These are phyloP conservation scores for Vollenhovia emeryi DNA, from an alignment of 1,140 invertebrate species.

Conservation along the genomic window DNA sequence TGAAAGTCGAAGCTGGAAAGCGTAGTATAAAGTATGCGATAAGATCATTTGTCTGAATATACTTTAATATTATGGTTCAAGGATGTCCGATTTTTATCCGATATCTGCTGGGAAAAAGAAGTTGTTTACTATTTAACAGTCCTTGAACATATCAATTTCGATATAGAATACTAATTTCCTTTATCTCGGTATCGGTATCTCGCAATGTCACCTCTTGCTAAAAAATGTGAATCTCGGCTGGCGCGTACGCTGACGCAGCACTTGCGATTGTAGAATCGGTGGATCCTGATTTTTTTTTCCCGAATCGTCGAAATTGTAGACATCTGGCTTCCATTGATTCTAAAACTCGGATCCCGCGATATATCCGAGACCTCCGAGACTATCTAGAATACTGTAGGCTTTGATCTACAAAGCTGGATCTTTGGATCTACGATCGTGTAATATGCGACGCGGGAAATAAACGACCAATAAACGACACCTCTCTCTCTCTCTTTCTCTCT, in stretches of 20 bases:
- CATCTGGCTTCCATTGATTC: neutral
- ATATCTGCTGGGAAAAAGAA: slow-evolving; percentile 26
- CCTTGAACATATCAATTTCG: slow-evolving; percentile 80
- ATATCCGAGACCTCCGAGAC: no score
- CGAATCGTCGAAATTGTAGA: neutral
- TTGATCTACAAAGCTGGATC: slow-evolving; percentile 3
- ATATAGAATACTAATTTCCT: slow-evolving; percentile 82
- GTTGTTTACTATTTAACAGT: slow-evolving; percentile 49
- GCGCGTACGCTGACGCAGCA: neutral
- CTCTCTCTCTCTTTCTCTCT: neutral
- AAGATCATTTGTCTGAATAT: neutral
- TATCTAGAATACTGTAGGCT: neutral
- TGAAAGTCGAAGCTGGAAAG: neutral
- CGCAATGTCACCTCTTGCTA: slow-evolving; percentile 15
- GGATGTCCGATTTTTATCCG: slow-evolving; percentile 47
- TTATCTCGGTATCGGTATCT: slow-evolving; percentile 13
- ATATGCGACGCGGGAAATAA: neutral
- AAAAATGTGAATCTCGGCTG: slow-evolving; percentile 25
- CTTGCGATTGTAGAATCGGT: slow-evolving; percentile 33
- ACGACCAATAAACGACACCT: neutral
- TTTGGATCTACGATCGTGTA: slow-evolving; percentile 18
- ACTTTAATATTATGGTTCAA: slow-evolving; percentile 34
- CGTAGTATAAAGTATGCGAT: neutral
- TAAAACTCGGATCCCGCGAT: neutral
- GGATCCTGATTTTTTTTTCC: neutral